phyloP scores from a whole-genome alignment of 2,113 vertebrate genomes.

The Scortum barcoo region DNA sequence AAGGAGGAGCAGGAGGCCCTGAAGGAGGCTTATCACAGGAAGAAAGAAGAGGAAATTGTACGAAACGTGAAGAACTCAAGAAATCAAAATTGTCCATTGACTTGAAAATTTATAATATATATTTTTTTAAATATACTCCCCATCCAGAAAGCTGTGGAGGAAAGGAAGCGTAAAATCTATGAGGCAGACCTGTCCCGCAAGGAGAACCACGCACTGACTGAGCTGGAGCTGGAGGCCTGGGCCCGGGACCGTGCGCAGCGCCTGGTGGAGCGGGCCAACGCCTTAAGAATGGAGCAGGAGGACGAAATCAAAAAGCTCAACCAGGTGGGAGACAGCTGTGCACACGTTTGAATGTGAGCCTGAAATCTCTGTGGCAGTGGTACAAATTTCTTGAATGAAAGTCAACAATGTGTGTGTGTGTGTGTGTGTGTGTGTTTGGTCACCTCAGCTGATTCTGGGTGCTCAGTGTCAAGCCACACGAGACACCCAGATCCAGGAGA shows the following conservation, averaged over 20 bases:
- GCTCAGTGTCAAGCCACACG: slow-evolving; percentile 91
- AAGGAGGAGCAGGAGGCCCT: slow-evolving; percentile 79
- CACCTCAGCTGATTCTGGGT: slow-evolving; percentile 85
- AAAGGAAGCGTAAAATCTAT: slow-evolving; percentile 82
- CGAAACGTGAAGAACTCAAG: neutral
- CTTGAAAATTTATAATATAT: neutral
- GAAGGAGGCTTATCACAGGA: slow-evolving; percentile 70
- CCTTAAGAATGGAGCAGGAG: slow-evolving; percentile 89
- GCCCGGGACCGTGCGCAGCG: slow-evolving; percentile 81
- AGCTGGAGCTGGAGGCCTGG: slow-evolving; percentile 86
- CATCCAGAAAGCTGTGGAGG: slow-evolving; percentile 79
- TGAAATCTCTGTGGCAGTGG: neutral
- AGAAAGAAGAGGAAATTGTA: slow-evolving; percentile 76
- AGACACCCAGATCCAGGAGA: slow-evolving; percentile 91
- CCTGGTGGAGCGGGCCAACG: slow-evolving; percentile 82
- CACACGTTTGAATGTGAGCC: neutral
- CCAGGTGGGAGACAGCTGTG: slow-evolving; percentile 78
- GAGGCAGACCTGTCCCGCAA: slow-evolving; percentile 80
- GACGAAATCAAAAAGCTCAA: slow-evolving; percentile 90
- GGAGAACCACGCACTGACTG: slow-evolving; percentile 81
- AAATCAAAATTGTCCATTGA: neutral
- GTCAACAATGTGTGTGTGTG: neutral
- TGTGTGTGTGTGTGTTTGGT: slow-evolving; percentile 25
- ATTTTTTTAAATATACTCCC: neutral
- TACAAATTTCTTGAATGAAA: neutral